Evolutionary conservation across 1,140 invertebrate genomes (phyloP).

Genomic region (Bombus waltoni): DNA sequence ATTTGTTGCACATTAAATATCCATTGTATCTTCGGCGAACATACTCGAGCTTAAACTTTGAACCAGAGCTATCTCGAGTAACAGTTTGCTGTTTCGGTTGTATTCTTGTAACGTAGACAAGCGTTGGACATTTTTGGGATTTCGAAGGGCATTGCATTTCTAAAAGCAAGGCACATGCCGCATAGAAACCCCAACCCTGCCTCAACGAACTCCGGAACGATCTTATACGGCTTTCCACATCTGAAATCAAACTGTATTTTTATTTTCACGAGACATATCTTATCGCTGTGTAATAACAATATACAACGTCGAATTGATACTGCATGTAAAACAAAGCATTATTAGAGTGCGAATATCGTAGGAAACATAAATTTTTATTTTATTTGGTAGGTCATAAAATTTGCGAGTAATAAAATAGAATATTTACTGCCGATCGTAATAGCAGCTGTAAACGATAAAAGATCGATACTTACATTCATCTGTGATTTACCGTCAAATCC

Average conservation of each 20-base stretch:
- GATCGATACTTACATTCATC: no score
- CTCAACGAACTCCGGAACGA: conserved; percentile 72
- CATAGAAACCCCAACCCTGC: conserved; percentile 83
- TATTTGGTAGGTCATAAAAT: neutral
- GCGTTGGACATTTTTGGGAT: conserved; percentile 82
- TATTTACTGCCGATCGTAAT: neutral
- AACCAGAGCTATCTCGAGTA: no score
- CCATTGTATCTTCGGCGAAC: no score
- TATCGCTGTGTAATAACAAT: neutral
- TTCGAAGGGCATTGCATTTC: conserved; percentile 83
- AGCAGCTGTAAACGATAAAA: neutral
- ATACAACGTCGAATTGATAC: neutral
- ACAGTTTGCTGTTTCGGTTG: neutral
- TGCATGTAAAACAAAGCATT: neutral
- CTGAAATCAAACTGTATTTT: neutral
- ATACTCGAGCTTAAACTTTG: no score
- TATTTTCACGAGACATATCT: neutral
- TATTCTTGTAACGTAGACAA: conserved; percentile 34
- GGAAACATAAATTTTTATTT: neutral
- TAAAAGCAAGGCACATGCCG: conserved; percentile 80
- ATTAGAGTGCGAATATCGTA: neutral
- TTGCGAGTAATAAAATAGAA: neutral
- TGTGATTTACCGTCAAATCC: no score
- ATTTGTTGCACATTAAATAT: no score
- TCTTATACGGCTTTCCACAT: neutral